Base-by-base conservation (phyloP, 2,113 vertebrate genomes). In the Heterochromis multidens region DNA sequence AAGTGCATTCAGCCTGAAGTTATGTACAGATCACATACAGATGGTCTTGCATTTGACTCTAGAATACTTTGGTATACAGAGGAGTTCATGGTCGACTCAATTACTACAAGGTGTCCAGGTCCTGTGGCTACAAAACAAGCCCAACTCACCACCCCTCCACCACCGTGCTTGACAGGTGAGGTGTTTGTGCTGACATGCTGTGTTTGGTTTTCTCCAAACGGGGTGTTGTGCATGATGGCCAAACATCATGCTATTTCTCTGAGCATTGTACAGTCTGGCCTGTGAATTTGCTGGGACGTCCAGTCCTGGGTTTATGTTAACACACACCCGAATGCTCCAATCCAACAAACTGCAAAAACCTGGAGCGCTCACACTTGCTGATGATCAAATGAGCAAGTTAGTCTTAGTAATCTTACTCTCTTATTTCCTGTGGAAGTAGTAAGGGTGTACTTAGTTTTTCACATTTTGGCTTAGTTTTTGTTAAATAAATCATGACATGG, bases 401-500 rank as follows among this genome's bases (percentile, higher is more conserved):
- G n/a, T n/a, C n/a, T n/a, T n/a, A n/a, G n/a, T n/a, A n/a, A n/a
- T n/a, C 63, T 25, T 43, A 25, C n/a, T 8, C 37, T 70, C 37
- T 0, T 1, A 5, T 17, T 46, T 46, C 63, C 2, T 43, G 37
- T 17, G 2, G 4, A 67, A 67, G 63, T n/a, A 67, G 35, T 37
- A 37, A 37, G 2, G 8, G 35, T 37, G 7, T 37, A 43, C 63
- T 67, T 67, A 35, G 23, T 3, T 37, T 63, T 63, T 37, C 6
- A 43, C 1, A 0, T 67, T 67, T 67, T 63, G 33, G 21, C 1
- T 63, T 43, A 43, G 4, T 43, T 67, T 67, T 37, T 67, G 13
- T 3, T 67, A 43, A 67, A 37, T 37, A 65, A 65, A 67, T 67
- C 3, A 37, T 37, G 35, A 37, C 35, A 9, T 9, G 2, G 8